A percentile compares a stretch with the other conserved stretches of the same genome.
phyloP scores from a whole-genome alignment of 2,113 vertebrate species.

The Capricornis sumatraensis region DNA sequence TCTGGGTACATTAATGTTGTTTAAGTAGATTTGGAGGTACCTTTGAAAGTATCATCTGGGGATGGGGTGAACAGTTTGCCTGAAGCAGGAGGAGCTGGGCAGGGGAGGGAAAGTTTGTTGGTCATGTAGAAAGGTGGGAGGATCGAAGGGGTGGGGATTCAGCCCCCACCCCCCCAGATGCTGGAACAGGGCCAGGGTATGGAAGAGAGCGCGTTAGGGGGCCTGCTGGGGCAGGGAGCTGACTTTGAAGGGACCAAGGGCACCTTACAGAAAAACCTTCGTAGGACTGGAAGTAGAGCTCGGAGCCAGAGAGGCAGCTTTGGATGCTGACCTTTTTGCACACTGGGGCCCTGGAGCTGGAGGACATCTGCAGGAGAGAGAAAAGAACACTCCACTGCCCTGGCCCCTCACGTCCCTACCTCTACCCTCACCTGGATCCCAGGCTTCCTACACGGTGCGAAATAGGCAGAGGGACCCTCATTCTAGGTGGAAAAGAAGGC shows the following conservation, averaged over 20 bases:
- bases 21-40: neutral
- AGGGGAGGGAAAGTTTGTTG: neutral
- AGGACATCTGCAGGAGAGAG: neutral
- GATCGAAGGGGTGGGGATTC: neutral
- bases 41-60: neutral
- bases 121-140: neutral
- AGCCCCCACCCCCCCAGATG: neutral
- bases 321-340: neutral
- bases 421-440: rapidly evolving
- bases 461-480: neutral
- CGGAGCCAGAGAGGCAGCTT: neutral
- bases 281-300: neutral
- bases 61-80: neutral
- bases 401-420: rapidly evolving
- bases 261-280: neutral
- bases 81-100: neutral
- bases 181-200: too few relatives aligned
- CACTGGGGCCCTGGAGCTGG: neutral
- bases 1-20: neutral
- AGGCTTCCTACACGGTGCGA: neutral
- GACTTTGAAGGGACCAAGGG: neutral
- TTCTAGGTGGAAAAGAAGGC: neutral
- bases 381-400: neutral
- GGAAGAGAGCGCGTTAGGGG: neutral
- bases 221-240: neutral